Evolutionary conservation across 2,113 vertebrate species (phyloP).

Genomic region (Corythornis cristatus): DNA sequence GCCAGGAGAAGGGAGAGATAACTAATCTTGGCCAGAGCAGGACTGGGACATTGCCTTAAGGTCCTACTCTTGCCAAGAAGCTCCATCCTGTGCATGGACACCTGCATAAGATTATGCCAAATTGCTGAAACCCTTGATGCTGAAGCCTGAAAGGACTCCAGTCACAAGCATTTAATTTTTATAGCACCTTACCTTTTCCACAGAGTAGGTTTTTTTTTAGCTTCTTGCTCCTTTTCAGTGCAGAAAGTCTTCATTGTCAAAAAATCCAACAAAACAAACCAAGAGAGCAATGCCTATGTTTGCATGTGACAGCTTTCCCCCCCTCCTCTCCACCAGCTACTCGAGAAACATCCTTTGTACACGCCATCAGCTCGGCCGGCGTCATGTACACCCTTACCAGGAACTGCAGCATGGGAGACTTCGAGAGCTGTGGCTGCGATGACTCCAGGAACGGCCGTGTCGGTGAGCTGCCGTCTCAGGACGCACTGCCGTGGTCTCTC

Average conservation of each 20-base stretch:
- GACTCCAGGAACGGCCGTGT: constrained; percentile 88
- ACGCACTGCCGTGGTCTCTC: accelerated
- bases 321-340: constrained; percentile 79
- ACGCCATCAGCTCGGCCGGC: constrained; percentile 94
- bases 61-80: background rate
- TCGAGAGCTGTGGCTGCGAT: constrained; percentile 95
- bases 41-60: background rate
- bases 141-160: background rate
- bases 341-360: constrained; percentile 91
- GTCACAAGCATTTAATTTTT: accelerated
- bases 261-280: too few relatives aligned
- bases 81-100: background rate
- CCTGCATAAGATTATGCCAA: background rate
- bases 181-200: background rate
- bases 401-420: constrained; percentile 96
- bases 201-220: background rate
- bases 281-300: background rate
- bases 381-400: constrained; percentile 95
- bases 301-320: background rate
- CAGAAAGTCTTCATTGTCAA: background rate
- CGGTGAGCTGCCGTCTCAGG: constrained; percentile 62
- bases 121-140: background rate
- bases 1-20: background rate
- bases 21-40: background rate
- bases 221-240: background rate